Evolutionary conservation across 1,140 invertebrate species (phyloP).

Genomic region (Hyposmocoma kahamanoa): DNA sequence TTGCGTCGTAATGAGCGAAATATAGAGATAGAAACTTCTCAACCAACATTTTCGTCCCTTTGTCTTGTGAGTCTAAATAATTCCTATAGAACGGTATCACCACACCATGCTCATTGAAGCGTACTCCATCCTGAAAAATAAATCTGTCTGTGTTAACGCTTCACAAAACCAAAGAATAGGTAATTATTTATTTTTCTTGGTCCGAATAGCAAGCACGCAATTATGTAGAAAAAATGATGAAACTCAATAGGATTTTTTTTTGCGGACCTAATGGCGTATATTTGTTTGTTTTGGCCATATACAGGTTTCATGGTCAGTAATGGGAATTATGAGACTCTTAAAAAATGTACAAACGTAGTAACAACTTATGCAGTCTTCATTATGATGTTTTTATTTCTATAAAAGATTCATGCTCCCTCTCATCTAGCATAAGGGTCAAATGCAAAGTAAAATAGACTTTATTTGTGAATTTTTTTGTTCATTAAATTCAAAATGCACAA

Average conservation of each 20-base stretch:
- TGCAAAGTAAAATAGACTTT: not conserved
- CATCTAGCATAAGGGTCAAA: too few species aligned
- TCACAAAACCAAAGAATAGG: not conserved
- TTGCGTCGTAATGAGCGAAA: slow-evolving; percentile 40
- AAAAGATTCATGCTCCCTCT: too few species aligned
- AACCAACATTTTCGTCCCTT: slow-evolving; percentile 33
- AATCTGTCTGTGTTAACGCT: not conserved
- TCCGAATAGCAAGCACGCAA: too few species aligned
- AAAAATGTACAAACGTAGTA: too few species aligned
- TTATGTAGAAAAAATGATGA: too few species aligned
- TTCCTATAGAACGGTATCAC: slow-evolving; percentile 42
- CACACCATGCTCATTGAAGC: slow-evolving; percentile 38
- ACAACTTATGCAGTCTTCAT: too few species aligned
- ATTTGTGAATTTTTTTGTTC: not conserved
- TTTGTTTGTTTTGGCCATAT: not conserved
- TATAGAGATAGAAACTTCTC: slow-evolving; percentile 49
- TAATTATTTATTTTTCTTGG: not conserved
- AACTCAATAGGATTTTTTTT: not conserved
- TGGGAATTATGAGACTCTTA: too few species aligned
- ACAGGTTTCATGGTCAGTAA: not conserved
- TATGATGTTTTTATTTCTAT: too few species aligned
- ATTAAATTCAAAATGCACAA: not conserved
- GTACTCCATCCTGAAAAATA: slow-evolving; percentile 48
- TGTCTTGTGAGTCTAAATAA: slow-evolving; percentile 24
- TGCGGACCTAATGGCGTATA: not conserved